phyloP scores from a whole-genome alignment of 2,113 vertebrate genomes.

The Chrysochloris asiatica region DNA sequence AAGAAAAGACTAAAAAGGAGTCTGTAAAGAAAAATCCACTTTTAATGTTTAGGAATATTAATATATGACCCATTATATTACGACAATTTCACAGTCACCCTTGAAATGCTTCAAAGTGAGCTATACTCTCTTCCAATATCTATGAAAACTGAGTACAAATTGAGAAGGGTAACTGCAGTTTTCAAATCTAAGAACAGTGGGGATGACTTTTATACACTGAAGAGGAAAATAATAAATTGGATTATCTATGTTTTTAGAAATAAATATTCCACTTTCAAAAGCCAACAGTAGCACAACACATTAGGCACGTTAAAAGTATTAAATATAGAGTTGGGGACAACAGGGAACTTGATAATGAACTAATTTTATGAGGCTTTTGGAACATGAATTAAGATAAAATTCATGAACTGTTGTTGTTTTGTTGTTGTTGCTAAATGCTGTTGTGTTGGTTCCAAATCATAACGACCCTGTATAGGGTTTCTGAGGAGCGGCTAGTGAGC shows the following conservation, averaged over 20 bases:
- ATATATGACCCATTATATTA: background rate
- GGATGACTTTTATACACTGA: background rate
- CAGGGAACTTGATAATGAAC: background rate
- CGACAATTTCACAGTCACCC: background rate
- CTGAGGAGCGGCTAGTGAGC: no score
- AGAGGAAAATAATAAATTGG: background rate
- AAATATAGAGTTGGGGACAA: background rate
- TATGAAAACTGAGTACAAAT: background rate
- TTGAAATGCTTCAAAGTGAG: background rate
- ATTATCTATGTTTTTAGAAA: constrained; percentile 16
- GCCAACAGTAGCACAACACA: background rate
- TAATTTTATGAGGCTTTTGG: background rate
- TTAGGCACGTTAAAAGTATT: background rate
- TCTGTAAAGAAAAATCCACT: constrained; percentile 1
- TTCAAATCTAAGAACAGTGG: background rate
- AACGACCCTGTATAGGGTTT: no score
- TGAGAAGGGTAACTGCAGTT: constrained; percentile 1
- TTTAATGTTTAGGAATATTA: background rate
- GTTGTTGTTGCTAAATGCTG: no score
- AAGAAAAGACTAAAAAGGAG: constrained; percentile 34
- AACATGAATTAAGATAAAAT: background rate
- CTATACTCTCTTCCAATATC: background rate
- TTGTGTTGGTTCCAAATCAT: no score
- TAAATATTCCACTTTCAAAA: constrained; percentile 33
- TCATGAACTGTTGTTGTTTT: no score